Evolutionary conservation across 2,888 invertebrate species (phyloP), one percentile per base, ranked within the genome.

Genomic region (Elysia crispata): DNA sequence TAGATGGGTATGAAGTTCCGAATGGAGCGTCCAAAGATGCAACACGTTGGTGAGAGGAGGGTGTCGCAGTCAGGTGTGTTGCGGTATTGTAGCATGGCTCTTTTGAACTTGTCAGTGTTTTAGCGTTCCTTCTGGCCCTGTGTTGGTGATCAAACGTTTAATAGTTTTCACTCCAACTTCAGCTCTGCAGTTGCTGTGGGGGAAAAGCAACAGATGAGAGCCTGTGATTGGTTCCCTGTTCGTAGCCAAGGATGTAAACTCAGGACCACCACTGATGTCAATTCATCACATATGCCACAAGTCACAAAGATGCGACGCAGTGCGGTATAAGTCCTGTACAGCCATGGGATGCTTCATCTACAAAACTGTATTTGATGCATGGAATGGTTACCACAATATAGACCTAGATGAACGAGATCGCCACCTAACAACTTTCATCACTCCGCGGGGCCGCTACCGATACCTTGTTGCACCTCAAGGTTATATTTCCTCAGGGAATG

Each of bases 151-250:
- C 15, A 86, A 77, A n/a, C 86, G 83, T 69, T 88, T 85, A 1
- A 87, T 78, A 13, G 87, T 86, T 69, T 88, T 87, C 5, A 88
- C 85, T 0, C 86, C 86, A 33, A 88, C 76, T 70, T 86, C 86
- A 1, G 86, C 87, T 0, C 84, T 54, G 73, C 87, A 87, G 76
- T 87, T 88, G 77, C 84, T 86, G 79, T 87, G 86, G 3, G 18
- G n/a, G 85, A 69, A 84, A 87, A 13, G 86, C 86, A 0, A 87
- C 86, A 0, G 86, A 88, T 15, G 87, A 87, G 0, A n/a, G n/a
- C n/a, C n/a, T n/a, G n/a, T n/a, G n/a, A 86, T 66, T 1, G 85
- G 76, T 85, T 28, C 86, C 85, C 86, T 28, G 13, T 84, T 64
- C 11, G 41, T 41, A 11, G 41, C 41, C 41, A 41, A 11, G 3